Base-by-base conservation (phyloP, 1,140 invertebrate species). In the Psilanteris sp. region DNA sequence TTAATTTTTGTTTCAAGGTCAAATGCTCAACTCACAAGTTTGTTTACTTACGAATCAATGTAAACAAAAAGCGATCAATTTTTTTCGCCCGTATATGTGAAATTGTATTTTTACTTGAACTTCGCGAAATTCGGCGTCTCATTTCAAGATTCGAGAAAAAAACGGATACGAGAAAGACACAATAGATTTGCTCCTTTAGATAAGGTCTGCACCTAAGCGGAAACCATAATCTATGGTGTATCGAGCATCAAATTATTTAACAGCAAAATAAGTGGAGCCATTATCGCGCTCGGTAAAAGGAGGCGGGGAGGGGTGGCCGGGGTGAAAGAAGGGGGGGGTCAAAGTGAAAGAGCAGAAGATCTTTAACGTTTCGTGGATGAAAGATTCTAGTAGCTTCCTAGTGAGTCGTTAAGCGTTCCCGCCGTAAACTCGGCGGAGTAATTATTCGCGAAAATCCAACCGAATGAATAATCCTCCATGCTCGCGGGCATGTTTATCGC, bases 321-420 rank as follows among this genome's bases (percentile, higher is more conserved):
- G n/a, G n/a, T n/a, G n/a, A n/a, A n/a, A n/a, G n/a, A n/a, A n/a
- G n/a, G n/a, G n/a, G n/a, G n/a, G n/a, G n/a, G n/a, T n/a, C n/a
- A n/a, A n/a, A n/a, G n/a, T n/a, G 26, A 55, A 16, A 34, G 41
- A 36, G 43, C 14, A 16, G 11, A 34, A 32, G 24, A 59, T 41
- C 32, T 59, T 52, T 50, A 70, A 59, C 13, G 44, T 44, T 43
- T 52, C 9, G 22, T 29, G 44, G 54, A 61, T 61, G 54, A 59
- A 61, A 70, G 54, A 52, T 61, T 61, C 66, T 70, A 61, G 66
- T 70, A 61, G 46, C 66, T 52, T 43, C 52, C 43, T 50, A 55
- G 62, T 54, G 18, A 29, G 44, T 41, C 59, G 44, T 50, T 64
- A 52, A 52, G 52, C 32, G 24, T 26, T 41, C 0, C 36, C 24